Base-by-base conservation (phyloP, 2,113 vertebrate species). In the Australoheros scitulus region DNA sequence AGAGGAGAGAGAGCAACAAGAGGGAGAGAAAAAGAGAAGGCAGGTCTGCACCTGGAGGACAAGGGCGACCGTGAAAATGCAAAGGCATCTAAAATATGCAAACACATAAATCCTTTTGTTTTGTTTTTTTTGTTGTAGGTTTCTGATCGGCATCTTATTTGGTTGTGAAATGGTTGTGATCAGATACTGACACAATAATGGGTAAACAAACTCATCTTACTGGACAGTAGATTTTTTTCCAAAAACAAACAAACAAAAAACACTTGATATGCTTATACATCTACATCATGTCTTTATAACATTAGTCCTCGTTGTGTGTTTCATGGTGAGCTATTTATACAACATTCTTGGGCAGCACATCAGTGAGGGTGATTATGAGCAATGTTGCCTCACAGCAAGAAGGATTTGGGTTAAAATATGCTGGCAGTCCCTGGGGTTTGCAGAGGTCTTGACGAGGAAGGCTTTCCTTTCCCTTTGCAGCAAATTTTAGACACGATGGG, bases 391-490 rank as follows among this genome's bases (percentile, higher is more conserved):
- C 65, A 32, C 26, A 72, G 47, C 11, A 0, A 50, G 24, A 70
- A 29, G 43, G 9, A 13, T 52, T 3, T 52, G 24, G 6, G 65
- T 72, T 70, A 20, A 70, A 70, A 70, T 29, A 72, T 11, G 11
- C 6, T 1, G 17, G 26, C 1, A 1, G 5, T 7, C 38, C 0
- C 0, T 1, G 17, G 24, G 20, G 68, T 29, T 52, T 52, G 17
- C 10, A 29, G 64, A 50, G 24, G 15, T 70, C 9, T 50, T 13
- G 17, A 72, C 34, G 18, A 52, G 47, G 47, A 34, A 72, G 68
- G 6, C 11, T 9, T 52, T 72, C 11, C 52, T 72, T 72, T 26
- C 17, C 3, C 65, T 72, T 70, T 52, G 32, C 47, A 32, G 26
- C 65, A 72, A 72, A 72, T n/a, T 72, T 32, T 52, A 32, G 17